These are phyloP conservation scores for Dastarcus helophoroides DNA, from an alignment of 2,888 invertebrate genomes.

Conservation along the genomic window DNA sequence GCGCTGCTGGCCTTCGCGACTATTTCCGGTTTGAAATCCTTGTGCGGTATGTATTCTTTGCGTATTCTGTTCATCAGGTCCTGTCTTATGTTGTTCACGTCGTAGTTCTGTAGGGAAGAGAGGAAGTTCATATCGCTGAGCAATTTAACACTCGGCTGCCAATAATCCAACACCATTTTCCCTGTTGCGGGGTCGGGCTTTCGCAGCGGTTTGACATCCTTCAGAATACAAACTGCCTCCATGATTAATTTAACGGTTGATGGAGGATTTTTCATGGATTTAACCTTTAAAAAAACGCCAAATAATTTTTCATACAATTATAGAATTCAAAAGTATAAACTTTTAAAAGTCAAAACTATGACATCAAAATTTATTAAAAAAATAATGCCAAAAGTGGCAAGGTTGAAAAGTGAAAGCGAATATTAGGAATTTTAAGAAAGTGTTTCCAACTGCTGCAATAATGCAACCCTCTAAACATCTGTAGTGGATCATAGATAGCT, in stretches of 20 bases:
- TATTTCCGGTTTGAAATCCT: constrained; percentile 66
- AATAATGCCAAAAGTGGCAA: too few species aligned
- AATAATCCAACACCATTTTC: constrained; percentile 63
- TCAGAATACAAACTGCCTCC: constrained; percentile 86
- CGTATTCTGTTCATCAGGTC: constrained; percentile 62
- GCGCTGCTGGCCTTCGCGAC: constrained; percentile 87
- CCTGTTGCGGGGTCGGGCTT: constrained; percentile 60
- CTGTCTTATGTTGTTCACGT: constrained; percentile 72
- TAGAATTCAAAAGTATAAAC: too few species aligned
- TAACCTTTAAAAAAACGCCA: too few species aligned
- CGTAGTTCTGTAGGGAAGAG: constrained; percentile 62
- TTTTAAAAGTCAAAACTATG: too few species aligned
- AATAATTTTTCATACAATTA: too few species aligned
- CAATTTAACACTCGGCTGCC: constrained; percentile 75
- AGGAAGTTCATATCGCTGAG: constrained; percentile 74
- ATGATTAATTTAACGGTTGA: constrained; percentile 71
- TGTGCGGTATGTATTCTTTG: constrained; percentile 62
- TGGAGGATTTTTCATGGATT: constrained; percentile 83
- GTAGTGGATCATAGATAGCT: too few species aligned
- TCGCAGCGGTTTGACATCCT: constrained; percentile 49
- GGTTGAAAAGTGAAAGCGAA: too few species aligned
- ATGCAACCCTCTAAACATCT: too few species aligned
- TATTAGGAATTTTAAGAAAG: too few species aligned
- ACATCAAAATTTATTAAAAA: too few species aligned
- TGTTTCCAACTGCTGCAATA: too few species aligned